phyloP scores from a whole-genome alignment of 64 coral and sea anemone species.

The Montipora efflorescens region DNA sequence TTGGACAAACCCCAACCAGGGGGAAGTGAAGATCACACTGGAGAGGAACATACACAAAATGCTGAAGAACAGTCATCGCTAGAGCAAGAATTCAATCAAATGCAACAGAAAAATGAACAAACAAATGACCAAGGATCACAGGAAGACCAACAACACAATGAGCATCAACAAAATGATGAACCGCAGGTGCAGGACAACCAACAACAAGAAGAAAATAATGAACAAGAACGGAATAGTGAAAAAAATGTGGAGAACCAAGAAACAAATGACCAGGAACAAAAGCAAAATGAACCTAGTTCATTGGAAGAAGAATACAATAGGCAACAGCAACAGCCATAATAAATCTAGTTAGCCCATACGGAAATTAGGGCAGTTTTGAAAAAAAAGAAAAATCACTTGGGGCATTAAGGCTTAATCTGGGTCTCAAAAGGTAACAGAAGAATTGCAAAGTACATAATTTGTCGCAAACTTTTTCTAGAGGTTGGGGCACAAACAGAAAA shows the following conservation, averaged over 20 bases:
- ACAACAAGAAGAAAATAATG: background rate
- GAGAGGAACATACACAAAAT: background rate
- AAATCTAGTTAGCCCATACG: background rate
- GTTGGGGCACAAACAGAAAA: too few relatives aligned
- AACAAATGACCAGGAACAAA: background rate
- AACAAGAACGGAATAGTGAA: background rate
- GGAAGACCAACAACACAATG: conserved; percentile 25
- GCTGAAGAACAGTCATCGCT: conserved; percentile 18
- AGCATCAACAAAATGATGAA: background rate
- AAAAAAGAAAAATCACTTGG: too few relatives aligned
- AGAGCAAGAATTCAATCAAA: conserved; percentile 35
- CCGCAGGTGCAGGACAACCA: background rate
- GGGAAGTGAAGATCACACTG: background rate
- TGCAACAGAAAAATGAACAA: background rate
- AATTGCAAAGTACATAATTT: too few relatives aligned
- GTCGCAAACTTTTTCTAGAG: too few relatives aligned
- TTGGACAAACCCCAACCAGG: conserved; percentile 71
- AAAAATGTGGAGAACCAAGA: background rate
- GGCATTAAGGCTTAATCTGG: too few relatives aligned
- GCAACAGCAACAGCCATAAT: conserved; percentile 10
- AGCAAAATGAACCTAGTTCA: background rate
- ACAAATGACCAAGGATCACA: background rate
- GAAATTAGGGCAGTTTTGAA: too few relatives aligned
- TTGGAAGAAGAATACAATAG: conserved; percentile 53
- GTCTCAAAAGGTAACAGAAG: too few relatives aligned